A percentile compares a stretch with the other conserved stretches of the same genome.
Evolutionary conservation across 2,113 vertebrate species (phyloP).

Genomic region (Nerophis ophidion): DNA sequence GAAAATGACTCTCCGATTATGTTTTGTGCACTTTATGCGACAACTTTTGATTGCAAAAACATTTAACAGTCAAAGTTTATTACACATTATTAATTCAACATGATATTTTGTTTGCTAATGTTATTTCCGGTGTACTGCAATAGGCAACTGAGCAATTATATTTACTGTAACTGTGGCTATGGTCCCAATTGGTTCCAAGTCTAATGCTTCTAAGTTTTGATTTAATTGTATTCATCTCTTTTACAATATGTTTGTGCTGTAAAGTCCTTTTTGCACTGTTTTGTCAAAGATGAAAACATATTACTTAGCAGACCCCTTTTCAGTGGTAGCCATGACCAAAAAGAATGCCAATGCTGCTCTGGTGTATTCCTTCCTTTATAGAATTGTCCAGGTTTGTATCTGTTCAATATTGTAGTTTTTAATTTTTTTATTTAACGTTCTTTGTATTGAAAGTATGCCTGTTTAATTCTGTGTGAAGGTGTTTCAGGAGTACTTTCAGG

Average conservation of each 20-base stretch:
- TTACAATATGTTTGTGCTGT: neutral
- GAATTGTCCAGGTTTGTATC: constrained; percentile 74
- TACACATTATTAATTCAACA: constrained; percentile 51
- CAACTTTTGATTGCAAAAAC: constrained; percentile 2
- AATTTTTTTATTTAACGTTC: neutral
- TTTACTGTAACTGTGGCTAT: constrained; percentile 38
- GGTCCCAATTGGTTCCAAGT: constrained; percentile 30
- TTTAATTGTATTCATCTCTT: constrained; percentile 22
- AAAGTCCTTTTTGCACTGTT: neutral
- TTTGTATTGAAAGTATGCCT: neutral
- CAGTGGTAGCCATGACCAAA: constrained; percentile 79
- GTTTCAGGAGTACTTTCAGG: constrained; percentile 78
- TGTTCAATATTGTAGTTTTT: neutral
- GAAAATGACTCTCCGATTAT: constrained; percentile 14
- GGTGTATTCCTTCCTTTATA: constrained; percentile 78
- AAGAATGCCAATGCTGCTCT: constrained; percentile 78
- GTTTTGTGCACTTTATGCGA: constrained; percentile 9
- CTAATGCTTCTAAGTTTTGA: constrained; percentile 18
- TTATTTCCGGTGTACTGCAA: constrained; percentile 35
- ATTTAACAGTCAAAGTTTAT: constrained; percentile 23
- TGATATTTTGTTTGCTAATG: constrained; percentile 34
- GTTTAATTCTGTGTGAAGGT: constrained; percentile 54
- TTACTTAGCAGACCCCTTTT: constrained; percentile 53
- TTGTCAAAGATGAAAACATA: neutral
- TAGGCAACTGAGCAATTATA: constrained; percentile 29